Conservation (phyloP, 2,888 invertebrate species). For the Ectemnius continuus region DNA sequence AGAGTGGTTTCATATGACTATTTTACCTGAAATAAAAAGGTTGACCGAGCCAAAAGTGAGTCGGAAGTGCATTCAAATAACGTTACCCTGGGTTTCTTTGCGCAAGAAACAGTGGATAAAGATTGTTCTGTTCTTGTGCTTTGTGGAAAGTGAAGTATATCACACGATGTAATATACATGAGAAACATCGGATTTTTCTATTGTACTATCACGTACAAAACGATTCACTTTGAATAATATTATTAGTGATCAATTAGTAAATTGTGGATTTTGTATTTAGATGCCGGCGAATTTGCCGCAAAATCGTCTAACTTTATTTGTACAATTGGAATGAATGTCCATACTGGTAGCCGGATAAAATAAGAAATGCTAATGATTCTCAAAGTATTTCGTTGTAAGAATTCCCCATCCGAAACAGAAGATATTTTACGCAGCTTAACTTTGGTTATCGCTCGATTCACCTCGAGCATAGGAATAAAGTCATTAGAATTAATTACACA, state of each 20-base stretch:
- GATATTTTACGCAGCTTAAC: conserved; percentile 39
- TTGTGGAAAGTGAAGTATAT: conserved; percentile 18
- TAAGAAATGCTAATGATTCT: conserved; percentile 58
- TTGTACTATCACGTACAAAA: conserved; percentile 35
- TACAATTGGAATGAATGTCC: conserved; percentile 63
- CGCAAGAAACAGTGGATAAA: conserved; percentile 20
- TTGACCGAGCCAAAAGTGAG: conserved; percentile 43
- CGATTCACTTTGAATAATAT: conserved; percentile 41
- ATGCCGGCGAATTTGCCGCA: conserved; percentile 51
- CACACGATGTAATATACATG: conserved; percentile 14
- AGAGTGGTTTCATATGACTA: conserved; percentile 28
- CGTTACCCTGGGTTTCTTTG: conserved; percentile 16
- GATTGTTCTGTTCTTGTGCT: conserved; percentile 27
- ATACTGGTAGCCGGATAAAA: conserved; percentile 63
- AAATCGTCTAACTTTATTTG: conserved; percentile 57
- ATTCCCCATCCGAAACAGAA: conserved; percentile 53
- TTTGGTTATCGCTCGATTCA: conserved; percentile 29
- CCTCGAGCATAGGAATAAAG: conserved; percentile 20
- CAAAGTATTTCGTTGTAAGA: conserved; percentile 63
- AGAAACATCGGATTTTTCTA: conserved; percentile 29
- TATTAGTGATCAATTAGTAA: conserved; percentile 37
- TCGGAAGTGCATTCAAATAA: conserved; percentile 33
- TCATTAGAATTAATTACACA: conserved; percentile 41
- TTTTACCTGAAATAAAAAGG: conserved; percentile 26
- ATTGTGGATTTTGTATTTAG: conserved; percentile 47